A percentile compares a stretch with the other conserved stretches of the same genome.
Evolutionary conservation across 2,888 invertebrate genomes (phyloP).

Genomic region (Malthinus seriepunctatus): DNA sequence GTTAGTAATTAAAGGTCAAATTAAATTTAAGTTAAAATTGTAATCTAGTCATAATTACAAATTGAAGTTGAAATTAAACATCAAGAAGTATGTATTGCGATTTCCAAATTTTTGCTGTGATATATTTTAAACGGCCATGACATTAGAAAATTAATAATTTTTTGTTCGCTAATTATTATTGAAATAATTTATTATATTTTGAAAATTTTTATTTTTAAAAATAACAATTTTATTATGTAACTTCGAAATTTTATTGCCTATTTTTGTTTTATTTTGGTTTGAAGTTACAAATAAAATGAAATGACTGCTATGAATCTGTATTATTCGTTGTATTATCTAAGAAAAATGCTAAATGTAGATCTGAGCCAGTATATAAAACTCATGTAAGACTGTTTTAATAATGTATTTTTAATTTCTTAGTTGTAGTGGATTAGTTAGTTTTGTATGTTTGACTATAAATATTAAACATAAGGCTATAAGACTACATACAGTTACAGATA

Average conservation of each 20-base stretch:
- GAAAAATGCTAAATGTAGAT: slow-evolving; percentile 39
- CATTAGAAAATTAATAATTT: slow-evolving; percentile 23
- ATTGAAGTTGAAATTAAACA: slow-evolving; percentile 18
- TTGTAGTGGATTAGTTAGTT: slow-evolving; percentile 20
- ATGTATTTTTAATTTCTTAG: slow-evolving; percentile 32
- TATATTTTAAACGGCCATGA: slow-evolving; percentile 41
- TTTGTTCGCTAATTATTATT: not conserved
- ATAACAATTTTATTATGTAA: not conserved
- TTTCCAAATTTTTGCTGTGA: slow-evolving; percentile 47
- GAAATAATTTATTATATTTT: no score
- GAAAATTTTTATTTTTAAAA: not conserved
- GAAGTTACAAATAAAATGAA: slow-evolving; percentile 9
- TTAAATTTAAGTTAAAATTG: slow-evolving; percentile 23
- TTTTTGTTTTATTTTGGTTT: no score
- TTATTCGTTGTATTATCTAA: slow-evolving; percentile 21
- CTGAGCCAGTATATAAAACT: slow-evolving; percentile 43
- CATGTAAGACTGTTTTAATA: slow-evolving; percentile 43
- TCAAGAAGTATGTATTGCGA: slow-evolving; percentile 21
- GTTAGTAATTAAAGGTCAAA: not conserved
- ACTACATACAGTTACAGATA: not conserved
- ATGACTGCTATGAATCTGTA: slow-evolving; percentile 27
- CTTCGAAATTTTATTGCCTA: not conserved
- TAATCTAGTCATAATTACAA: slow-evolving; percentile 42
- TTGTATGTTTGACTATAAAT: slow-evolving; percentile 22
- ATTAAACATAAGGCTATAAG: slow-evolving; percentile 11